Evolutionary conservation across 2,113 vertebrate genomes (phyloP), one percentile per base, ranked within the genome.

Genomic region (Prinia subflava): DNA sequence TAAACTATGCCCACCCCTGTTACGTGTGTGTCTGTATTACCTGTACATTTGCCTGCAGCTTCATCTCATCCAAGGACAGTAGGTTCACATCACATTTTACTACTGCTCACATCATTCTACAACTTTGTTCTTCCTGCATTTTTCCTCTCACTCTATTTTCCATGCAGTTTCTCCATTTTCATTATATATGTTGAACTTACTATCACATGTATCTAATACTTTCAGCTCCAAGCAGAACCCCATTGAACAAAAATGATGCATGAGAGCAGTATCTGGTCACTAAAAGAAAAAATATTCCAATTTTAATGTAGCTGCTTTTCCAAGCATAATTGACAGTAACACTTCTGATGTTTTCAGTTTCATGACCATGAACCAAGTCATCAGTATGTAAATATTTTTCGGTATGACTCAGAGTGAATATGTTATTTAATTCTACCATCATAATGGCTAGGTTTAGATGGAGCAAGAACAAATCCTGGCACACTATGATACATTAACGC

Each of bases 351-450:
- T 46, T 69, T 67, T 87, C 63, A 55, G 49, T 59, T 94, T 71
- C 55, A 52, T 22, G 71, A 91, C 25, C 2, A 3, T 10, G 35
- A 89, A 89, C 7, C 23, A 63, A 90, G 14, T 42, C 13, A 87
- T 91, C 47, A 81, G 46, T 70, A 87, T 30, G 62, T 84, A 87
- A 93, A 83, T 93, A 92, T 89, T 95, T 90, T 81, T 59, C 50
- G 64, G 21, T 68, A 47, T 69, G 41, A 85, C 44, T 91, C 94
- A 76, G 47, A 68, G 39, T 22, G 25, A 89, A 59, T 75, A 80
- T 64, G 47, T 76, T 91, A 90, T 87, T 89, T 84, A 87, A 84
- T 91, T 73, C 56, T 67, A 67, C 55, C 44, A 91, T n/a, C 73
- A 65, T 57, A 84, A 89, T 47, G 35, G 52, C 33, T 67, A 60